phyloP scores from a whole-genome alignment of 1,140 invertebrate genomes.

The Listronotus oregonensis region DNA sequence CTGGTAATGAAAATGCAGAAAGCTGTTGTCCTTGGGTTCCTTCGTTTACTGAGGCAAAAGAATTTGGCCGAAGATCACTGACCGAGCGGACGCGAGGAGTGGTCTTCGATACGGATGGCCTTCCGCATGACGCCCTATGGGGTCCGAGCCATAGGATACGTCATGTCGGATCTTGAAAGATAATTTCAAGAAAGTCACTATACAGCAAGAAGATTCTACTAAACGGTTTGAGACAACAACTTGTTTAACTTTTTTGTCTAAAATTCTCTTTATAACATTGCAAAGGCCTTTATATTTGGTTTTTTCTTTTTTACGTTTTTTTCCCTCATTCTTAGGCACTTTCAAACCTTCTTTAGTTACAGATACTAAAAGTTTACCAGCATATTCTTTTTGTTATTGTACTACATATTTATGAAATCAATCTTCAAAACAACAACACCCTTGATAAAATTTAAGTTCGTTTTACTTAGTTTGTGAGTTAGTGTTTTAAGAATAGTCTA shows the following conservation, averaged over 20 bases:
- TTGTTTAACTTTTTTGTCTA: constrained; percentile 98
- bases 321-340: constrained; percentile 92
- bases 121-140: too few species aligned
- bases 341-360: constrained; percentile 98
- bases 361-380: constrained; percentile 93
- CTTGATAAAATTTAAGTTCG: constrained; percentile 95
- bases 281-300: constrained; percentile 92
- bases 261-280: constrained; percentile 97
- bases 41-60: too few species aligned
- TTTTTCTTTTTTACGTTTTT: constrained; percentile 95
- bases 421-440: constrained; percentile 98
- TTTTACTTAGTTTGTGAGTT: too few species aligned
- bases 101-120: too few species aligned
- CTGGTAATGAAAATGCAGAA: too few species aligned
- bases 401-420: constrained; percentile 97
- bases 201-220: constrained; percentile 97
- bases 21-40: too few species aligned
- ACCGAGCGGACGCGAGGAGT: too few species aligned
- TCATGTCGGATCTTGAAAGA: constrained; percentile 1
- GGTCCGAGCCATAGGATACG: too few species aligned
- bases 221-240: constrained; percentile 92
- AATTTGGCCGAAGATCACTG: too few species aligned
- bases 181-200: constrained; percentile 98
- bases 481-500: too few species aligned
- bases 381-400: constrained; percentile 97